Base-by-base conservation (phyloP, 2,113 vertebrate genomes). In the Nesoenas mayeri region DNA sequence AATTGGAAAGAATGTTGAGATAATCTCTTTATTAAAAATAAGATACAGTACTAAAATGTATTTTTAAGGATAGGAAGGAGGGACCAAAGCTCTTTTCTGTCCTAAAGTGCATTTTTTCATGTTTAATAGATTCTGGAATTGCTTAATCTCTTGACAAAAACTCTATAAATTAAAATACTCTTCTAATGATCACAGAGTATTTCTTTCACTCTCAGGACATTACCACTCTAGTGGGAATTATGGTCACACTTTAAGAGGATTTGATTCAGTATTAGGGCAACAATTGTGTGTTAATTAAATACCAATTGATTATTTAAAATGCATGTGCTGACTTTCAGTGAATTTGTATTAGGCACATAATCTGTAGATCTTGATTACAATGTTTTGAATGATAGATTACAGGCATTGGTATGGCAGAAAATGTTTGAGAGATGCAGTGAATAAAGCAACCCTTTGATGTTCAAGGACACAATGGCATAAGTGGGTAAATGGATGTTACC, bases 211-310 rank as follows among this genome's bases (percentile, higher is more conserved):
- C 89, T 95, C 64, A 89, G 89, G 94, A 96, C 87, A 95, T 96
- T 95, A 94, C 34, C 42, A 88, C n/a, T 93, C 88, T 92, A 89
- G 38, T 80, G 84, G 89, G 94, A 97, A 95, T 96, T 95, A 94
- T 78, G 95, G 96, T 93, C 94, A 96, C 84, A 83, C 40, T 95
- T 93, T 96, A 95, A 97, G 78, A 96, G 92, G 96, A 96, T 97
- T 97, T 95, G 80, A 91, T 95, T 89, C 66, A 31, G 61, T 70
- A 93, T 91, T 95, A 96, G 73, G 69, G 19, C 22, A 93, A 61
- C 12, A 85, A 87, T 82, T 95, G 53, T 93, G 44, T 89, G 69
- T 88, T 97, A 97, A 96, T 97, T 97, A 96, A 97, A 93, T 93
- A 91, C 26, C 77, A 87, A 94, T 81, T 97, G 91, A 96, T 97